A percentile compares a stretch with the other conserved stretches of the same genome.
phyloP scores from a whole-genome alignment of 2,113 vertebrate species.

The Saguinus midas region DNA sequence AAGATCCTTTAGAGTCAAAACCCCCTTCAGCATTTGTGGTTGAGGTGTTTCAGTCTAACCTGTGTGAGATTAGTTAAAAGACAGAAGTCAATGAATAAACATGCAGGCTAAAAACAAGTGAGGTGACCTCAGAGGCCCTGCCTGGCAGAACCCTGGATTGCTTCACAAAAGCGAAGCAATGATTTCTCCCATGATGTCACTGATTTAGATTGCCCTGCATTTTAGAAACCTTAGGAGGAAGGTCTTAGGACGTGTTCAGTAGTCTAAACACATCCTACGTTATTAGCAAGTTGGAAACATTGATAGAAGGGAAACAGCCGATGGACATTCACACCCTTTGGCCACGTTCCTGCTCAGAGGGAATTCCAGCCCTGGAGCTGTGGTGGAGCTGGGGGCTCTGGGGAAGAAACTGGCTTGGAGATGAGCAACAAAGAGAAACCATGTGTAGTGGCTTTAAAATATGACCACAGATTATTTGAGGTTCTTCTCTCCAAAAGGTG shows the following conservation, averaged over 20 bases:
- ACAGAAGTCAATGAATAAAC: too few species aligned
- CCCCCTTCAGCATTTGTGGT: too few species aligned
- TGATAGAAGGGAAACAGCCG: neutral
- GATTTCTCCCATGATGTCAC: neutral
- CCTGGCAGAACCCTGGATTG: neutral
- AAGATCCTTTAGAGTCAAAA: too few species aligned
- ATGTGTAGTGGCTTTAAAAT: neutral
- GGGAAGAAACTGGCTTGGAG: neutral
- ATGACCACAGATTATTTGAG: neutral
- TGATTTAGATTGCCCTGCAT: neutral
- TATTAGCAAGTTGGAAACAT: neutral
- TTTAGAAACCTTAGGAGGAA: neutral
- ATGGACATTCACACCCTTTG: neutral
- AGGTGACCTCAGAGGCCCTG: neutral
- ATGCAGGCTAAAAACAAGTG: neutral
- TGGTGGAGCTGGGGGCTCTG: neutral
- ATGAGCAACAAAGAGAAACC: neutral
- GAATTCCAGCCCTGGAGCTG: neutral
- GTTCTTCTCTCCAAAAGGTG: neutral
- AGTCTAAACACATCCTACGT: neutral
- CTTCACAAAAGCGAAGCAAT: neutral
- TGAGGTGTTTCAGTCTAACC: too few species aligned
- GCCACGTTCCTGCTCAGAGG: neutral
- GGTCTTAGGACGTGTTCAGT: neutral
- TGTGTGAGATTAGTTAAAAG: too few species aligned